Evolutionary conservation across 2,888 invertebrate species (phyloP), one percentile per base, ranked within the genome.

Genomic region (Macroteleia sp.): DNA sequence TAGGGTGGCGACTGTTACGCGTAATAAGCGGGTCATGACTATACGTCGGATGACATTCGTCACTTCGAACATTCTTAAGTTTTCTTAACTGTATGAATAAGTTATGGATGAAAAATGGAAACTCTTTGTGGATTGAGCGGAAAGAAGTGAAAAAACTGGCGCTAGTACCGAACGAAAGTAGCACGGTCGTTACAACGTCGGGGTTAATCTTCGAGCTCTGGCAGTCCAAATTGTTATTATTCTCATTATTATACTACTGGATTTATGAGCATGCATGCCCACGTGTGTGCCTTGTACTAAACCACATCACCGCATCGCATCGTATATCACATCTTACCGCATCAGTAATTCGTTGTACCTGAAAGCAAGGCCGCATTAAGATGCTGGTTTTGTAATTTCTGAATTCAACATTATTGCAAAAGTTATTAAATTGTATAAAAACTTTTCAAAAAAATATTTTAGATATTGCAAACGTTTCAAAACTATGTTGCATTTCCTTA

Each of bases 271-370:
- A 20, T 1, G 28, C 30, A 19, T 34, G 5, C 34, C 34, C 46
- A 48, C 52, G 39, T 61, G 12, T 74, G 74, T 39, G 17, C 41
- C 42, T 30, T 34, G 54, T 44, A 39, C n/a, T n/a, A n/a, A 74
- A 74, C 74, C 74, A 42, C 74, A 61, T 61, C 54, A 73, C 76
- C 76, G 57, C 76, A 64, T 42, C 57, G 28, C 48, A 14, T 30
- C 61, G 54, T 77, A 77, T 20, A 71, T 77, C 70, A 61, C 66
- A 77, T 66, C 61, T 77, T 71, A 36, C 71, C 52, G 77, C 77
- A 77, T 71, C 71, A 71, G 64, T 64, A 64, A 66, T 64, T 64
- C 64, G 69, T 62, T 76, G 57, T 59, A 57, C 42, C 59, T 74
- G 73, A 57, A 66, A 22, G 28, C 54, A 10, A 32, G 25, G 34